Conservation (phyloP, 1,140 invertebrate species). For the Marisa cornuarietis region DNA sequence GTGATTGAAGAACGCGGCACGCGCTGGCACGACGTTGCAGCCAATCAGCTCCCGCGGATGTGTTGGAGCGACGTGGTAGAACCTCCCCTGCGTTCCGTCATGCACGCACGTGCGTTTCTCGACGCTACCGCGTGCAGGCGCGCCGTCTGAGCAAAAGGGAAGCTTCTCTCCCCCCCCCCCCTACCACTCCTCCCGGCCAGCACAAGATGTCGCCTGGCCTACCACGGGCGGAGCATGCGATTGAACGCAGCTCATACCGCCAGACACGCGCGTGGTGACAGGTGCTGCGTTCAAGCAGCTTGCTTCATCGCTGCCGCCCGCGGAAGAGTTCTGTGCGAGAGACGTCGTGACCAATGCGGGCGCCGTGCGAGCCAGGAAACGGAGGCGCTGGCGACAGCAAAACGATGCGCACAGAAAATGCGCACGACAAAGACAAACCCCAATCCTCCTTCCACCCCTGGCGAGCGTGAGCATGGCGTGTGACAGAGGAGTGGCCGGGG, state of each 20-base stretch:
- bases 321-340: neutral
- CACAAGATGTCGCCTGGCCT: neutral
- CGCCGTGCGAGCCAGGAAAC: neutral
- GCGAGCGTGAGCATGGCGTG: neutral
- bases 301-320: conserved; percentile 4
- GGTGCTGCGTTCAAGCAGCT: neutral
- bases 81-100: neutral
- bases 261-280: neutral
- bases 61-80: conserved; percentile 13
- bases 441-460: neutral
- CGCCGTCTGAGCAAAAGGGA: neutral
- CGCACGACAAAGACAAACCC: conserved; percentile 15
- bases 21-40: conserved; percentile 13
- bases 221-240: too few relatives aligned
- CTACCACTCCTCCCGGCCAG: too few relatives aligned
- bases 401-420: neutral
- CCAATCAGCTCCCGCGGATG: conserved; percentile 23
- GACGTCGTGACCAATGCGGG: neutral
- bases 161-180: too few relatives aligned
- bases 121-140: conserved; percentile 12
- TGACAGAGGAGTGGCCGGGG: conserved; percentile 22
- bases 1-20: conserved; percentile 25
- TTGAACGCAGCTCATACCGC: neutral
- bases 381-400: neutral
- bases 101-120: conserved; percentile 11